A percentile compares a stretch with the other conserved stretches of the same genome.
These are phyloP conservation scores for Suricata suricatta DNA, from an alignment of 2,113 vertebrate species.

Conservation along the genomic window DNA sequence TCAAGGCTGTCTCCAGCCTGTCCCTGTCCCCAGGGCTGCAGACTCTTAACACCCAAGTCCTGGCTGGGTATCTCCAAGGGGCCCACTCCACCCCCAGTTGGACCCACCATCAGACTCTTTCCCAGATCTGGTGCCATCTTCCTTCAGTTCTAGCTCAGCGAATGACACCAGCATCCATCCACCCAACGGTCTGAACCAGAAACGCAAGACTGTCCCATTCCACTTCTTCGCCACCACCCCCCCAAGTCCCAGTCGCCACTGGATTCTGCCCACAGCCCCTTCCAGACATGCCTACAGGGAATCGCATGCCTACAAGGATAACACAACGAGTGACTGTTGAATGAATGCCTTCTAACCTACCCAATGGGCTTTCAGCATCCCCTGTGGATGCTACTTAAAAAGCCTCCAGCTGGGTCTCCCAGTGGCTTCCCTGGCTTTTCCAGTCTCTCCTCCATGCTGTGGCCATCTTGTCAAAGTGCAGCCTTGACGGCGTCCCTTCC, in stretches of 20 bases:
- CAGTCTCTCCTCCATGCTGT: neutral
- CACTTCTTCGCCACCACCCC: neutral
- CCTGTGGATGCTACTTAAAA: neutral
- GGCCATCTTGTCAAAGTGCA: neutral
- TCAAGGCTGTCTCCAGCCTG: neutral
- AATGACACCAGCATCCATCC: no score
- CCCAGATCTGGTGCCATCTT: neutral
- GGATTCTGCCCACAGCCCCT: neutral
- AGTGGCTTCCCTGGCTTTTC: neutral
- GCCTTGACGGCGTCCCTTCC: neutral
- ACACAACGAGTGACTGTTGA: neutral
- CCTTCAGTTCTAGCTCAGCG: neutral
- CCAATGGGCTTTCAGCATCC: neutral
- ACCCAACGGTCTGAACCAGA: neutral
- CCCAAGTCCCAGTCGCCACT: neutral
- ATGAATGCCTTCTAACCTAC: neutral
- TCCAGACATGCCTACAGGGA: neutral
- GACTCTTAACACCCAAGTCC: neutral
- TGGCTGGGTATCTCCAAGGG: neutral
- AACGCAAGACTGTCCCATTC: neutral
- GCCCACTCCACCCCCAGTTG: neutral
- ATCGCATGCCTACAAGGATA: neutral
- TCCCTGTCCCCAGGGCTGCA: neutral
- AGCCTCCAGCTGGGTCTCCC: neutral
- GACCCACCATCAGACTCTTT: neutral